phyloP scores from a whole-genome alignment of 2,797 vertebrate species.

The Scarus forsteni region DNA sequence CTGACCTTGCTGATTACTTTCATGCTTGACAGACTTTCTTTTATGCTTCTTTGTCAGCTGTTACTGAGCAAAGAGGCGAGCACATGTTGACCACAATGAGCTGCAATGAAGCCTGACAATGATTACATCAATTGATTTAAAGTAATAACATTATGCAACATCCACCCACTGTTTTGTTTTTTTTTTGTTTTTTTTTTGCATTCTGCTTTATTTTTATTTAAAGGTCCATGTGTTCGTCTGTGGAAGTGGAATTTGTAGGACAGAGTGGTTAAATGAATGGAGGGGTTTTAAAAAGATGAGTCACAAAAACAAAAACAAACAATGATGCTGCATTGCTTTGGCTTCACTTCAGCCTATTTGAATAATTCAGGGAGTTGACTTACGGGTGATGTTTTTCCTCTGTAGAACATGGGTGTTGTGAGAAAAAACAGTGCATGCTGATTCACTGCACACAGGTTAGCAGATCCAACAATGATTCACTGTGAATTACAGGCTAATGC shows the following conservation, averaged over 20 bases:
- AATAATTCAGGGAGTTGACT: neutral
- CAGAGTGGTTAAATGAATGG: slow-evolving; percentile 10
- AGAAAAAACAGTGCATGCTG: neutral
- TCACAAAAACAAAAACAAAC: slow-evolving; percentile 15
- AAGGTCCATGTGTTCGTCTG: slow-evolving; percentile 9
- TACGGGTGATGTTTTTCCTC: neutral
- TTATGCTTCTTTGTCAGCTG: slow-evolving; percentile 31
- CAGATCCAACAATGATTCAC: neutral
- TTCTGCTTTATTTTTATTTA: slow-evolving; percentile 22
- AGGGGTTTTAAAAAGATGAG: slow-evolving; percentile 33
- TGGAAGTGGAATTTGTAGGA: slow-evolving; percentile 6
- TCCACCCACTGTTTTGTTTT: neutral
- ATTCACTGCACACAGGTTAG: neutral
- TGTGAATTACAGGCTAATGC: neutral
- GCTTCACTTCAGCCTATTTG: neutral
- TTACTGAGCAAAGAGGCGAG: slow-evolving; percentile 28
- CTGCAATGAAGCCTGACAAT: slow-evolving; percentile 11
- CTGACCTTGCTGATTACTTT: slow-evolving; percentile 69
- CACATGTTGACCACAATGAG: slow-evolving; percentile 30
- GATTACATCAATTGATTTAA: slow-evolving; percentile 55
- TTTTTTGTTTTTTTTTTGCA: slow-evolving; percentile 7
- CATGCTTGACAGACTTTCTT: slow-evolving; percentile 56
- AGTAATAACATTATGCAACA: slow-evolving; percentile 29
- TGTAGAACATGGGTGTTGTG: slow-evolving; percentile 1
- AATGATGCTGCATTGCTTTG: slow-evolving; percentile 8